A percentile compares a stretch with the other conserved stretches of the same genome.
These are phyloP conservation scores for Phyllostomus hastatus DNA, from an alignment of 2,113 vertebrate genomes.

Conservation along the genomic window DNA sequence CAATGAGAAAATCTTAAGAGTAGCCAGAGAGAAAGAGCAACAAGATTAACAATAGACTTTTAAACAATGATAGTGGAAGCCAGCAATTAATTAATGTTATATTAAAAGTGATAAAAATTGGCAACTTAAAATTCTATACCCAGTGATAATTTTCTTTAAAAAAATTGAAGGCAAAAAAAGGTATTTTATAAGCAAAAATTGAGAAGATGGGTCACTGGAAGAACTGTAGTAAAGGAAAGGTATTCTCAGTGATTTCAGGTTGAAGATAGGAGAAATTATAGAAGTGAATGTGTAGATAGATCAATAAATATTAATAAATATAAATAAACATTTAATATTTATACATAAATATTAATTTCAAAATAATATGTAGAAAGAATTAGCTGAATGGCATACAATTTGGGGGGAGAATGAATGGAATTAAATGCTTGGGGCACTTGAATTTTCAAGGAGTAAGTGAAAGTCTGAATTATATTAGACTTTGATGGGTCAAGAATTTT, in stretches of 20 bases:
- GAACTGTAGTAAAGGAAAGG: background rate
- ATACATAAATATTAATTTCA: background rate
- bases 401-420: background rate
- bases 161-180: background rate
- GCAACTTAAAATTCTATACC: background rate
- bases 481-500: background rate
- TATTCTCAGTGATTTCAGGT: background rate
- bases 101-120: background rate
- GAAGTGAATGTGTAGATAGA: background rate
- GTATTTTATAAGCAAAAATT: background rate
- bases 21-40: background rate
- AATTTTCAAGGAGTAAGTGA: background rate
- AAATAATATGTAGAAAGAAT: background rate
- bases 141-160: background rate
- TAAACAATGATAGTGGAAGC: background rate
- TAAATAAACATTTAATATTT: too few species aligned
- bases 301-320: background rate
- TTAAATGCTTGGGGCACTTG: background rate
- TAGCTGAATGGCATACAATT: background rate
- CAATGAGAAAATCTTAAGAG: background rate
- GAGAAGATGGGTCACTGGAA: background rate
- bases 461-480: background rate
- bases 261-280: background rate
- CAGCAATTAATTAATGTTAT: background rate
- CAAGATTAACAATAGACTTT: background rate